These are phyloP conservation scores for Rhopalosiphum maidis DNA, from an alignment of 1,140 invertebrate species.

Conservation along the genomic window DNA sequence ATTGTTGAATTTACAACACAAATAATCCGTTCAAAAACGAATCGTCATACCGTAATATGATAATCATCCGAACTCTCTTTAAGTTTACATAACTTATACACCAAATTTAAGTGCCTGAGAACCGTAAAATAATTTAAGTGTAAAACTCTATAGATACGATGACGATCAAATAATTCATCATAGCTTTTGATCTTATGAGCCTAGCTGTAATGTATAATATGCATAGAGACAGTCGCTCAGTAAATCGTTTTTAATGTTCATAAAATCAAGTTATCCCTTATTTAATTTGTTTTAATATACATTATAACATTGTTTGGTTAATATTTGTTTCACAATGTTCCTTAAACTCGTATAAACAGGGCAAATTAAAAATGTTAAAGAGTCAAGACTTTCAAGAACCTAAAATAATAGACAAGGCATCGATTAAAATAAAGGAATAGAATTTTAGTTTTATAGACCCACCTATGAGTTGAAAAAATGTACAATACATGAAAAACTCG, in stretches of 20 bases:
- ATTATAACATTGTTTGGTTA: background rate
- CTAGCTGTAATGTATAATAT: too few relatives aligned
- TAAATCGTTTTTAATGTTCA: too few relatives aligned
- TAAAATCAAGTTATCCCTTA: too few relatives aligned
- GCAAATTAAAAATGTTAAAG: background rate
- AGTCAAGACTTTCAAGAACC: background rate
- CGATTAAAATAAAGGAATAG: background rate
- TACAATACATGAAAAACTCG: too few relatives aligned
- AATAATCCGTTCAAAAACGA: background rate
- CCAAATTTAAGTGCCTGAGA: background rate
- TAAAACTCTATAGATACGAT: too few relatives aligned
- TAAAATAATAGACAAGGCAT: too few relatives aligned
- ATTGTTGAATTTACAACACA: background rate
- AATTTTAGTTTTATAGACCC: background rate
- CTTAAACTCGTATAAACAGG: background rate
- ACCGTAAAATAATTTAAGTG: background rate
- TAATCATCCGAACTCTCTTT: background rate
- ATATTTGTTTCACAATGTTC: background rate
- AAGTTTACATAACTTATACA: background rate
- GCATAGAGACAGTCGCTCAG: too few relatives aligned
- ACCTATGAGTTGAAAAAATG: background rate
- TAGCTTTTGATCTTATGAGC: background rate
- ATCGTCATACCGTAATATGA: background rate
- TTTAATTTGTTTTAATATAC: too few relatives aligned
- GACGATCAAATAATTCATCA: background rate